Percentiles rank a stretch among this genome's conserved stretches.
Evolutionary conservation across 2,113 vertebrate genomes (phyloP).

Genomic region (Prochilodus magdalenae): DNA sequence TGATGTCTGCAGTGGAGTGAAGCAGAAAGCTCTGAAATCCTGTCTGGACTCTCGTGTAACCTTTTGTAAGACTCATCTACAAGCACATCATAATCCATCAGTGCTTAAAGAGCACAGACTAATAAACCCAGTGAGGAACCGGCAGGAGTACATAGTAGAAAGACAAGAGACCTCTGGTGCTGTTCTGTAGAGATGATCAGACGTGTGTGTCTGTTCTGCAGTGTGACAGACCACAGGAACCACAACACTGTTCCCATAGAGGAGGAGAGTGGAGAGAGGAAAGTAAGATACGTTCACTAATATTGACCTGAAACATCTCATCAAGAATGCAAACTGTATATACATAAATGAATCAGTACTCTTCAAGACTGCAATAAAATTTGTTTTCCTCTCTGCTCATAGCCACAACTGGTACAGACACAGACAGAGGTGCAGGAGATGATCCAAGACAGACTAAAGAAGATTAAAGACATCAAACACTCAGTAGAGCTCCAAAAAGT

Average conservation of each 20-base stretch:
- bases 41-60: background rate
- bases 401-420: background rate
- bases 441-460: background rate
- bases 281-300: background rate
- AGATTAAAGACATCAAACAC: background rate
- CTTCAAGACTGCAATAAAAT: background rate
- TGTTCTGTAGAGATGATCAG: constrained; percentile 68
- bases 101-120: background rate
- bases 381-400: background rate
- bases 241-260: background rate
- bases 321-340: no score
- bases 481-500: background rate
- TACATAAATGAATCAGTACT: no score
- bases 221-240: background rate
- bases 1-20: constrained; percentile 43
- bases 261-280: background rate
- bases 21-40: constrained; percentile 5
- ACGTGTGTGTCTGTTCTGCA: constrained; percentile 54
- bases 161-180: constrained; percentile 62
- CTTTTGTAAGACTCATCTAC: background rate
- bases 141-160: background rate
- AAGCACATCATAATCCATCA: background rate
- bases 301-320: background rate
- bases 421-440: background rate
- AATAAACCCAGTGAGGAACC: background rate